phyloP scores from a whole-genome alignment of 2,888 invertebrate species.

The Portevinia maculata region DNA sequence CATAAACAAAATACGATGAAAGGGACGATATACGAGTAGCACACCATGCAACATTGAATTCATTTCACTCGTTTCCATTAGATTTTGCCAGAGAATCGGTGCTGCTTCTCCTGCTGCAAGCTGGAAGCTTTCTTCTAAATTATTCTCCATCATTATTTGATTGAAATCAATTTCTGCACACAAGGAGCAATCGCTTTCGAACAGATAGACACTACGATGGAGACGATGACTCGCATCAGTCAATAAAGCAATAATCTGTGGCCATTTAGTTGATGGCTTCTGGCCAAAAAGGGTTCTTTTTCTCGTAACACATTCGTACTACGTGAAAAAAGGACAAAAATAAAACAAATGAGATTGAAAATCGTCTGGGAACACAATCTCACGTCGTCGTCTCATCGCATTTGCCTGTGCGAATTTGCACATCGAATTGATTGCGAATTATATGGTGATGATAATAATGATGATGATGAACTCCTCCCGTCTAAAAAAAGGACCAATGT shows the following conservation, averaged over 20 bases:
- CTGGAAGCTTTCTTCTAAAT: conserved; percentile 69
- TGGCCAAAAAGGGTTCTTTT: conserved; percentile 69
- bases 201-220: not conserved
- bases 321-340: conserved; percentile 29
- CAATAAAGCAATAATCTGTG: conserved; percentile 75
- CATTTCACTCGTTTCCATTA: conserved; percentile 42
- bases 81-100: conserved; percentile 53
- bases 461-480: conserved; percentile 34
- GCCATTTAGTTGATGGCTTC: conserved; percentile 75
- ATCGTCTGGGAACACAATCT: conserved; percentile 63
- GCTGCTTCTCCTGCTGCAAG: conserved; percentile 12
- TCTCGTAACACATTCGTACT: conserved; percentile 3
- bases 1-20: conserved; percentile 68
- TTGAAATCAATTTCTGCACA: conserved; percentile 70
- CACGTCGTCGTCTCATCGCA: conserved; percentile 21
- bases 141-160: conserved; percentile 74
- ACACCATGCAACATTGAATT: conserved; percentile 58
- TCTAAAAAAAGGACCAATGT: conserved; percentile 47
- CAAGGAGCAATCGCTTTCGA: conserved; percentile 1
- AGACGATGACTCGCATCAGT: conserved; percentile 64
- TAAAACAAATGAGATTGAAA: conserved; percentile 59
- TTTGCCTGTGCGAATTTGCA: conserved; percentile 45
- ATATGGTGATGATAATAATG: conserved; percentile 69
- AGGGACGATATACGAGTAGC: conserved; percentile 17
- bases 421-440: conserved; percentile 67